phyloP scores from a whole-genome alignment of 2,113 vertebrate species.

The Nothoprocta pentlandii region DNA sequence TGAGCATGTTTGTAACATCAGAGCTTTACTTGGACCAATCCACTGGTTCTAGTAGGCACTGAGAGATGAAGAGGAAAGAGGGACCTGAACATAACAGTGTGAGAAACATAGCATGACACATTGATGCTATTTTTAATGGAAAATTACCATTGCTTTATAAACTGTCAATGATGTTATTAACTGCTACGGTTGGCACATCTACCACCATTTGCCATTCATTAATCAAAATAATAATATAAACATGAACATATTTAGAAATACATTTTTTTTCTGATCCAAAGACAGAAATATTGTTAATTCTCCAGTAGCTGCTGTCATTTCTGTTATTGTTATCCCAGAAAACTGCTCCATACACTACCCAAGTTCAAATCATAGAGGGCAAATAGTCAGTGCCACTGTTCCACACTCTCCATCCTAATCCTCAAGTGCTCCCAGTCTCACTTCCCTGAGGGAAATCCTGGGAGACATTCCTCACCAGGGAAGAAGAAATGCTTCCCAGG shows the following conservation, averaged over 20 bases:
- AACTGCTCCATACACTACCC: neutral
- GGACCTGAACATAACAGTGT: neutral
- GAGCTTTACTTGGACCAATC: slow-evolving; percentile 22
- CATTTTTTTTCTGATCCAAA: neutral
- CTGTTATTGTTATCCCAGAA: neutral
- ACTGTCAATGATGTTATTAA: neutral
- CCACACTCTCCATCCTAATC: neutral
- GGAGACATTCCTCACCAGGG: rapidly evolving
- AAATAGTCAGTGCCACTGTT: neutral
- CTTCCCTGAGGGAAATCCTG: neutral
- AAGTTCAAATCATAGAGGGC: neutral
- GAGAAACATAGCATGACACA: neutral
- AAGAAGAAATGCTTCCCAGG: neutral
- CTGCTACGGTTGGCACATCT: neutral
- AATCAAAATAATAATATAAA: neutral
- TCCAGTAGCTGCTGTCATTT: neutral
- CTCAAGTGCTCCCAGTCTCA: neutral
- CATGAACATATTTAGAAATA: neutral
- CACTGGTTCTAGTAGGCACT: neutral
- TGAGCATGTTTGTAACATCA: slow-evolving; percentile 7
- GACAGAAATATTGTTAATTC: neutral
- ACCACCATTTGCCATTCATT: neutral
- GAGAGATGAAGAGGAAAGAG: slow-evolving; percentile 11
- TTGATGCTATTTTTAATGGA: neutral
- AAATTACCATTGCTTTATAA: neutral